A percentile compares a stretch with the other conserved stretches of the same genome.
These are phyloP conservation scores for Nycticebus coucang DNA, from an alignment of 2,113 vertebrate species.

Conservation along the genomic window DNA sequence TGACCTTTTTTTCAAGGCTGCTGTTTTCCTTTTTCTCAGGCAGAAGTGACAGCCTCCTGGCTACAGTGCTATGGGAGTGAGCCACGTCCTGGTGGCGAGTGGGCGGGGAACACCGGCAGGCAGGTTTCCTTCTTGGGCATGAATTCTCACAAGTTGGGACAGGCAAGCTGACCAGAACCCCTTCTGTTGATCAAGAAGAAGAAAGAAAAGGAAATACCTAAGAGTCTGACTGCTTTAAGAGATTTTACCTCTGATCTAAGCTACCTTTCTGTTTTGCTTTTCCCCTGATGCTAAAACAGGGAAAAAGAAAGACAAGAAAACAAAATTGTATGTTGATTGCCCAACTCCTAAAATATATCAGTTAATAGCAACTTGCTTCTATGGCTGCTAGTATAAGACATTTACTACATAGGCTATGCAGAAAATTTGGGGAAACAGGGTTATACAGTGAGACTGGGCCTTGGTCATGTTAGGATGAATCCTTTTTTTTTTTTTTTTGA, in stretches of 20 bases:
- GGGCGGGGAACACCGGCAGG: not conserved
- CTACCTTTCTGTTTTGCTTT: not conserved
- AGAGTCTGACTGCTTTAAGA: not conserved
- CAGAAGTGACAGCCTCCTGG: not conserved
- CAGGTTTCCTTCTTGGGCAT: not conserved
- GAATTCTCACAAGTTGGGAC: not conserved
- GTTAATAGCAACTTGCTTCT: not conserved
- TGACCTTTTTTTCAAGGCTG: not conserved
- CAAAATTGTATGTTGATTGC: not conserved
- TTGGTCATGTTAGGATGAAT: fast-evolving
- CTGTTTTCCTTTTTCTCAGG: not conserved
- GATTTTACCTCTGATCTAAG: not conserved
- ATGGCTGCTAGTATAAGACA: fast-evolving
- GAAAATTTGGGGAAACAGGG: too few species aligned
- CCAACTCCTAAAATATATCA: not conserved
- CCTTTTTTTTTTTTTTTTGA: not conserved
- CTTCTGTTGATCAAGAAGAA: not conserved
- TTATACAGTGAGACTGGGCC: not conserved
- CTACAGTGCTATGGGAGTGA: not conserved
- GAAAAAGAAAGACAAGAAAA: not conserved
- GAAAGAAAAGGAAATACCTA: not conserved
- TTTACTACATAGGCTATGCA: fast-evolving
- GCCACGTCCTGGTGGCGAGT: not conserved
- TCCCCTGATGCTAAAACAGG: not conserved
- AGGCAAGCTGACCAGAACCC: not conserved